Evolutionary conservation across 2,888 invertebrate genomes (phyloP), one percentile per base, ranked within the genome.

Genomic region (Cheiracanthium punctorium): DNA sequence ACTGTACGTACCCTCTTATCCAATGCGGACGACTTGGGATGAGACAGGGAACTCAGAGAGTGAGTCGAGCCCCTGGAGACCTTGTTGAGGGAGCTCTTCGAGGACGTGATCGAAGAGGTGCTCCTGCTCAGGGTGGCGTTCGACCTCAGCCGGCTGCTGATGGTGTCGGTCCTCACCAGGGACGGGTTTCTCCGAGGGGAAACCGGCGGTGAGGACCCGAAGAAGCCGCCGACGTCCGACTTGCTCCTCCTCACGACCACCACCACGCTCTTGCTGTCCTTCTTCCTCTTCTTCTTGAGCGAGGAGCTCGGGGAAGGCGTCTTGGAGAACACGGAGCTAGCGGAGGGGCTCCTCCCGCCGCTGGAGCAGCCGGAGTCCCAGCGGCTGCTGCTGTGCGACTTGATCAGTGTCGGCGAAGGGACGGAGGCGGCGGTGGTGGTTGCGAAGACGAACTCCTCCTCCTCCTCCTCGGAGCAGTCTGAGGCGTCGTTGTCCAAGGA

Each of bases 351-450:
- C 30, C 84, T 64, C 24, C 41, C 72, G 4, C 80, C 85, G 20
- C 80, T 86, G 33, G 85, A 86, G 8, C 80, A 86, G n/a, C 80
- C 80, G 1, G 85, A 86, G 17, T 86, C 85, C 85, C 74, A 71
- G 0, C 85, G 41, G 24, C 12, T 24, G 58, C 24, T 7, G 20
- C 1, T 7, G 24, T 74, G 70, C 1, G 20, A 24, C 24, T 69
- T 70, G 28, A 80, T 70, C 32, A 71, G 69, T 17, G 74, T 69
- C 0, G 85, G 74, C 1, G 85, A 75, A n/a, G 65, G 30, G 14
- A 72, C 5, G 29, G 80, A 43, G 20, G 85, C 32, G 24, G 70
- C 37, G n/a, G 33, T 75, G 29, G 75, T 43, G 20, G 80, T 37
- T 14, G 69, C 33, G 24, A 58, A 80, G 58, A 74, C 41, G 28